phyloP scores from a whole-genome alignment of 2,113 vertebrate genomes.

The Phrynosoma platyrhinos region DNA sequence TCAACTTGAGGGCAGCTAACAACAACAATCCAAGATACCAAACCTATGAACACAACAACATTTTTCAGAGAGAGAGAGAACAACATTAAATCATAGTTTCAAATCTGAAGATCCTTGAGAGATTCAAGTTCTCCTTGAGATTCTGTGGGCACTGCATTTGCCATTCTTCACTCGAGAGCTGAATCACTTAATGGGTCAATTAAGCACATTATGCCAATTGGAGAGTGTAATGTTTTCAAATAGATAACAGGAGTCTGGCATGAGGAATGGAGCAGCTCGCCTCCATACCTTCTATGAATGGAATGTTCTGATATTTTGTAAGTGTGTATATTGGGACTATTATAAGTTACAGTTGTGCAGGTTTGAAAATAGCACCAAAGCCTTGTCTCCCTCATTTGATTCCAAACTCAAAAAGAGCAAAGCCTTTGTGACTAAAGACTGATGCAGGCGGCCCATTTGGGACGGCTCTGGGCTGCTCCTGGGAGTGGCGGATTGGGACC shows the following conservation, averaged over 20 bases:
- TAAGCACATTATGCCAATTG: constrained; percentile 57
- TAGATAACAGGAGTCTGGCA: constrained; percentile 25
- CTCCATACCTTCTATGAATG: constrained; percentile 19
- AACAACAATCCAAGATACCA: no score
- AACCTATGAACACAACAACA: no score
- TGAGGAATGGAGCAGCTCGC: constrained; percentile 43
- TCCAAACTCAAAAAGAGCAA: background rate
- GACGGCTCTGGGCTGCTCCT: no score
- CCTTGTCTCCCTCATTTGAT: no score
- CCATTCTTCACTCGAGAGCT: constrained; percentile 55
- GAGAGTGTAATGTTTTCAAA: constrained; percentile 49
- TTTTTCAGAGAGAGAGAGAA: no score
- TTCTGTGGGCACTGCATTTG: constrained; percentile 48
- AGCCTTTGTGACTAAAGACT: background rate
- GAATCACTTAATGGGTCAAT: constrained; percentile 62
- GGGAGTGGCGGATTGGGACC: no score
- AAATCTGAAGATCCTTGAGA: constrained; percentile 53
- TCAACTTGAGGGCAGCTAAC: no score
- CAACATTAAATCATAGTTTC: background rate
- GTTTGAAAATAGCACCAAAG: background rate
- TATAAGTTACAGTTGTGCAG: background rate
- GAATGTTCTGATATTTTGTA: constrained; percentile 29
- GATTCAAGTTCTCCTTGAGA: constrained; percentile 70
- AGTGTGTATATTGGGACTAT: background rate
- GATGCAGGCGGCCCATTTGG: no score